phyloP scores from a whole-genome alignment of 2,113 vertebrate genomes.

The Sander lucioperca region DNA sequence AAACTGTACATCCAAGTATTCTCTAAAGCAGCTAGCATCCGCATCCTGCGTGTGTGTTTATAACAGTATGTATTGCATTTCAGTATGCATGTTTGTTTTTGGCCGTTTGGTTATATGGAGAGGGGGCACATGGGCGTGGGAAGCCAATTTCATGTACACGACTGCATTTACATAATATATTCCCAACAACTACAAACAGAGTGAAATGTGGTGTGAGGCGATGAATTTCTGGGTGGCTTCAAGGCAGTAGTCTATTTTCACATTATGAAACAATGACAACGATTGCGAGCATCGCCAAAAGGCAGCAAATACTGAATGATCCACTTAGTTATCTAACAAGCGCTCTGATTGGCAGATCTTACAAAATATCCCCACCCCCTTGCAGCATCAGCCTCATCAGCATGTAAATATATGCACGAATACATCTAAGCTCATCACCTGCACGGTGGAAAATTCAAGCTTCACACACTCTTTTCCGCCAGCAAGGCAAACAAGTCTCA shows the following conservation, averaged over 20 bases:
- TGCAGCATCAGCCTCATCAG: conserved; percentile 33
- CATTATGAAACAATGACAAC: conserved; percentile 46
- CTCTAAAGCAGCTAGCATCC: not conserved
- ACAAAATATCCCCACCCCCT: conserved; percentile 25
- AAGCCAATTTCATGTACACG: conserved; percentile 29
- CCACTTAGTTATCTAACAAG: conserved; percentile 45
- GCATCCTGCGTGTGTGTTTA: not conserved
- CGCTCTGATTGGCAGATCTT: conserved; percentile 53
- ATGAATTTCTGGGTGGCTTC: conserved; percentile 29
- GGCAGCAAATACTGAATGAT: conserved; percentile 42
- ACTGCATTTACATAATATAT: conserved; percentile 42
- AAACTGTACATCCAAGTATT: not conserved
- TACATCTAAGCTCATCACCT: conserved; percentile 50
- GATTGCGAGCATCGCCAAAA: conserved; percentile 29
- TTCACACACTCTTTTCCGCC: conserved; percentile 38
- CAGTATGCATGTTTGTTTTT: conserved; percentile 24
- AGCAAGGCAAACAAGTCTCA: conserved; percentile 29
- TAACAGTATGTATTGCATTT: conserved; percentile 1
- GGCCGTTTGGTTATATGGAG: not conserved
- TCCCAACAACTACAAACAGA: conserved; percentile 35
- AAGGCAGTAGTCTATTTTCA: conserved; percentile 56
- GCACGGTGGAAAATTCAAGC: conserved; percentile 13
- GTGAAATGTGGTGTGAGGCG: not conserved
- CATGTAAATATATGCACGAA: conserved; percentile 55
- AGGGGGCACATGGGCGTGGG: not conserved